These are phyloP conservation scores for Homarus gammarus DNA, from an alignment of 2,888 invertebrate species.

Conservation along the genomic window DNA sequence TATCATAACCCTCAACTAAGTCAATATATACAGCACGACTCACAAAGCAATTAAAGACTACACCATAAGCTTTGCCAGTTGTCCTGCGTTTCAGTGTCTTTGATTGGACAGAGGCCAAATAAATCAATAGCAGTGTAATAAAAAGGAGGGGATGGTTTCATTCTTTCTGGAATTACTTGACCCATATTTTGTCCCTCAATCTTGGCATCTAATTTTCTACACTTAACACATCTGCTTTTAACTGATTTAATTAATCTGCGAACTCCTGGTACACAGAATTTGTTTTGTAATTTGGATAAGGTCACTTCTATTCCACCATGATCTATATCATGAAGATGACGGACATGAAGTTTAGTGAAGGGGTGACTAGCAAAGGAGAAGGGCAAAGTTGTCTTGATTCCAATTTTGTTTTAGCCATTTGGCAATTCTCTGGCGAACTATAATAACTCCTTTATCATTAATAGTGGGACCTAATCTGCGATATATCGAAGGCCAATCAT, in stretches of 20 bases:
- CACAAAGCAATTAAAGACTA: constrained; percentile 36
- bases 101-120: constrained; percentile 38
- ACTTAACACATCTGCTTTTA: constrained; percentile 15
- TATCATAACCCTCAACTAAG: constrained; percentile 30
- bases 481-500: background rate
- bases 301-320: constrained; percentile 36
- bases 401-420: constrained; percentile 33
- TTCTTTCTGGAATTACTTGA: background rate
- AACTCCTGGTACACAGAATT: constrained; percentile 44
- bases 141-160: constrained; percentile 40
- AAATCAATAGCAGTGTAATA: constrained; percentile 38
- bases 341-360: constrained; percentile 25
- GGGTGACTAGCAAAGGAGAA: constrained; percentile 18
- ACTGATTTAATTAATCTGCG: constrained; percentile 31
- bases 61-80: constrained; percentile 21
- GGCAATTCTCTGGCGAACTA: constrained; percentile 24
- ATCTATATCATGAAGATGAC: constrained; percentile 22
- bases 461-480: constrained; percentile 17
- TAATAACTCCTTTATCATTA: background rate
- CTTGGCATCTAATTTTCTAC: background rate
- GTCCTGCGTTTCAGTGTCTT: constrained; percentile 46
- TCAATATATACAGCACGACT: constrained; percentile 40
- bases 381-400: constrained; percentile 7
- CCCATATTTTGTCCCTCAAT: constrained; percentile 35
- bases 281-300: constrained; percentile 34